Base-by-base conservation (phyloP, 2,113 vertebrate species). In the Rhinolophus sinicus region DNA sequence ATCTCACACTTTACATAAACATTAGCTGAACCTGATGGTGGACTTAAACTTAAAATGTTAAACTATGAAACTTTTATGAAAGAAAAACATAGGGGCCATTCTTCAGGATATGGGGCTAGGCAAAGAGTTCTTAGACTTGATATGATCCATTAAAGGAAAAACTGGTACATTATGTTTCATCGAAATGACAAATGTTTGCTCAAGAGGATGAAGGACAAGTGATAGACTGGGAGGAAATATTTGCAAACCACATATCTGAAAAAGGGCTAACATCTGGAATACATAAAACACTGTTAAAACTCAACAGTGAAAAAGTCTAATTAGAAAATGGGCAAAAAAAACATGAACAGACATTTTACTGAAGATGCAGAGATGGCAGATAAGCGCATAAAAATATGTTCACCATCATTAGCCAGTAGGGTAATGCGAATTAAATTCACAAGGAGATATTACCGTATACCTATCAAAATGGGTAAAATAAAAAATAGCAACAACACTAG, bases 311-410 rank as follows among this genome's bases (percentile, higher is more conserved):
- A 96, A 47, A 88, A 52, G 69, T 87, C 19, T 22, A 73, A 38
- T 69, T 72, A 92, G 56, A 88, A 84, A 73, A 72, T 69, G n/a
- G 56, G 12, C 13, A 33, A 62, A 95, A 95, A 89, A 44, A 47
- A 56, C 19, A 58, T 15, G 28, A 52, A 72, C 21, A 91, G 47
- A 72, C 38, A 73, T 94, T 88, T 72, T n/a, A 54, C 18, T 28
- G 40, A 88, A 70, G 24, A 65, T 56, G 22, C 8, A 88, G 4
- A 64, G 16, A 33, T 24, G 24, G 2, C 33, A 92, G 62, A 70
- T 56, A 91, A 70, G 16, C 16, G 47, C 28, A 44, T 52, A 52
- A 96, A 88, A 90, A 72, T 60, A 44, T 13, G 14, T 86, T 67
- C 65, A 65, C 35, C 33, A 15, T 65, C 33, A 80, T 44, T 82